Evolutionary conservation across 2,113 vertebrate species (phyloP), one percentile per base, ranked within the genome.

Genomic region (Ciconia stormi): DNA sequence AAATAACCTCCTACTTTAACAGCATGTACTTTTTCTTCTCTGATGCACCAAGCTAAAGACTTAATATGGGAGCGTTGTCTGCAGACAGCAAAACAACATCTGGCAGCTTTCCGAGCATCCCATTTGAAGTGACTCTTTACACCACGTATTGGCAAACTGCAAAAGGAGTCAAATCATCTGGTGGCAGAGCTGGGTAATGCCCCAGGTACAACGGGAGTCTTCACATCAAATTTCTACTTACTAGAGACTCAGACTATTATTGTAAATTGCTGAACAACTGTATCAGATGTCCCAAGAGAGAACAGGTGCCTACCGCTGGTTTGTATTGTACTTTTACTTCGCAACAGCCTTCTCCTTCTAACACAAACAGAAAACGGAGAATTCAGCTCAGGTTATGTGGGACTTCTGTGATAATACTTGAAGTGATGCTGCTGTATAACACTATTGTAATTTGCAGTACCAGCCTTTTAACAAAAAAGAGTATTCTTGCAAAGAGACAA

Each of bases 41-140:
- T 63, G 87, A 85, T 90, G 58, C 79, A 86, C 47, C 80, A 92
- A 77, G 40, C 67, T 46, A 42, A 92, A 92, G 67, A 78, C 79
- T 88, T 93, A 58, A 92, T 59, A 88, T 27, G 55, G 36, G 59
- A 95, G 34, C 46, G 88, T 8, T 94, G 89, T 82, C 90, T 91
- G 73, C 77, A 91, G 81, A 71, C 47, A 74, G 87, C 77, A 95
- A 82, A 96, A 95, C 84, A 95, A 87, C 84, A 91, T 36, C 89
- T 91, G 95, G 91, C 95, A 87, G 78, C 70, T n/a, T 91, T 82
- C 80, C 0, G 15, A 91, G 95, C 69, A n/a, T 34, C 61, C 84
- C 56, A 15, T 25, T 14, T 61, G 83, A 83, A 62, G 71, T 2
- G 20, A 11, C 77, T 95, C 53, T 84, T 71, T 29, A 36, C 42